Conservation (phyloP, 2,797 vertebrate species). For the Sparus aurata region DNA sequence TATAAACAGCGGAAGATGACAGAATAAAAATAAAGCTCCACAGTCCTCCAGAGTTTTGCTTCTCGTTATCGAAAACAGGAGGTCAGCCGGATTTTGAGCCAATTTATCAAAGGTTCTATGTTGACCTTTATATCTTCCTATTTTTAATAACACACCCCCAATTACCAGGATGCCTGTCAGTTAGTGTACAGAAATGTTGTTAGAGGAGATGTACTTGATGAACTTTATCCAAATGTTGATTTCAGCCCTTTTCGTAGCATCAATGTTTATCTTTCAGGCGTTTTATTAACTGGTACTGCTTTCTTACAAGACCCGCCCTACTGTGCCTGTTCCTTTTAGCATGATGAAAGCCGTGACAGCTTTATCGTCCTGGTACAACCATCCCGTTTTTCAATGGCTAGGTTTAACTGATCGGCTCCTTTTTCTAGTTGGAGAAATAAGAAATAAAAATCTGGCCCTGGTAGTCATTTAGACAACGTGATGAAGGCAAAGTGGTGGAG, state of each 20-base stretch:
- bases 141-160: constrained; percentile 56
- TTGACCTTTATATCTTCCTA: constrained; percentile 65
- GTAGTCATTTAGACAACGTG: too few species aligned
- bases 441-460: too few species aligned
- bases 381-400: too few species aligned
- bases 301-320: too few species aligned
- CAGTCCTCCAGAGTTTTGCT: constrained; percentile 30
- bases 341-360: too few species aligned
- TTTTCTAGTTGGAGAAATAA: too few species aligned
- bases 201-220: background rate
- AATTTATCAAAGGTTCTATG: constrained; percentile 70
- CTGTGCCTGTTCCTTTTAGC: too few species aligned
- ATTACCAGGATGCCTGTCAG: constrained; percentile 46
- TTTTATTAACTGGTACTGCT: background rate
- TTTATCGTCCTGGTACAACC: too few species aligned
- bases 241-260: constrained; percentile 2
- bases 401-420: too few species aligned
- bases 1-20: constrained; percentile 27
- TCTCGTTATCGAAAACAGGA: constrained; percentile 64
- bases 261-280: background rate
- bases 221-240: constrained; percentile 5
- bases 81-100: constrained; percentile 59
- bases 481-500: too few species aligned
- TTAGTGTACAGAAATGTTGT: constrained; percentile 35
- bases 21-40: constrained; percentile 39